Percentiles rank a stretch among this genome's conserved stretches.
These are phyloP conservation scores for Lophura nycthemera DNA, from an alignment of 2,113 vertebrate genomes.

Conservation along the genomic window DNA sequence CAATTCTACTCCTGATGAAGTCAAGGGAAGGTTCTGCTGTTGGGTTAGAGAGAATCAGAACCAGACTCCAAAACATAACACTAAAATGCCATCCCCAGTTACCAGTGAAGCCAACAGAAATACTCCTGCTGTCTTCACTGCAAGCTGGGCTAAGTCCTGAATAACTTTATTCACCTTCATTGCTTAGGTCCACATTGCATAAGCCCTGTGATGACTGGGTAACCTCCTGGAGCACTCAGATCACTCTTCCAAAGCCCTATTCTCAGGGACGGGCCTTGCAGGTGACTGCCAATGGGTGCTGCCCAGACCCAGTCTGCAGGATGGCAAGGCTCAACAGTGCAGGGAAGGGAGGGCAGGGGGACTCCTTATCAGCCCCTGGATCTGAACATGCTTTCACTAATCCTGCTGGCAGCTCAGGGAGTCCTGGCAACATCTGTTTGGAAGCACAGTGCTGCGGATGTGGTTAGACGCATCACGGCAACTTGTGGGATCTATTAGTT, in stretches of 20 bases:
- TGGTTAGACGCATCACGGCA: background rate
- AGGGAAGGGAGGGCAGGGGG: background rate
- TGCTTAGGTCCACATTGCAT: fast-evolving
- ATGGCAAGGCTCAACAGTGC: background rate
- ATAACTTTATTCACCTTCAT: background rate
- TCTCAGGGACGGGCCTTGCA: background rate
- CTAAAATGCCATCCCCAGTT: background rate
- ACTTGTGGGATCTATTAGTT: constrained; percentile 14
- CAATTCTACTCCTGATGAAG: background rate
- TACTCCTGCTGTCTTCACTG: background rate
- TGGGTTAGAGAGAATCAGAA: background rate
- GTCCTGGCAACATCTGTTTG: constrained; percentile 29
- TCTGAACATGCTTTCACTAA: background rate
- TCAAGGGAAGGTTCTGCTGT: background rate
- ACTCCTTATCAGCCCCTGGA: background rate
- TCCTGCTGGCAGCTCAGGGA: background rate
- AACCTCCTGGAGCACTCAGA: background rate
- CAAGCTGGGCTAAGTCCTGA: background rate
- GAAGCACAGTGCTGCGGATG: background rate
- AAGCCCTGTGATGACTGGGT: background rate
- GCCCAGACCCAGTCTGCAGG: background rate
- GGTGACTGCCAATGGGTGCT: background rate
- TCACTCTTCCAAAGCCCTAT: background rate
- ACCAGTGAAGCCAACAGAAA: background rate
- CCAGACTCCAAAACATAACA: background rate